Conservation (phyloP, 2,888 invertebrate genomes). For the Nomada lathburiana region DNA sequence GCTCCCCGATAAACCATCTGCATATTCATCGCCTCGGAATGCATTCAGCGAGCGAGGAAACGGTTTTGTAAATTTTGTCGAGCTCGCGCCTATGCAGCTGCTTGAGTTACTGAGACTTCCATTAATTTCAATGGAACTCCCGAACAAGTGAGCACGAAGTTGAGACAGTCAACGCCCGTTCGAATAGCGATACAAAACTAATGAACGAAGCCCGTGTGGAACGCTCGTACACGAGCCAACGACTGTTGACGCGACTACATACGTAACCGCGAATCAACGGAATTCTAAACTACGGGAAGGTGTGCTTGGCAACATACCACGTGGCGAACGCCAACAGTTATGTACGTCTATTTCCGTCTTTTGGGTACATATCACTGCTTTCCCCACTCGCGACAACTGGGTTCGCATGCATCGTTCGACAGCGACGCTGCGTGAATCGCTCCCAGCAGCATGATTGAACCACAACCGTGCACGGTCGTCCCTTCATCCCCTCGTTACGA, state of each 20-base stretch:
- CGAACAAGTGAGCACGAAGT: neutral
- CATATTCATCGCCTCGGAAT: neutral
- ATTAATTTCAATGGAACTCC: neutral
- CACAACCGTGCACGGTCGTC: neutral
- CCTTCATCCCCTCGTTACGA: conserved; percentile 27
- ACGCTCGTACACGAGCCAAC: neutral
- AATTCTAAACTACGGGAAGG: conserved; percentile 28
- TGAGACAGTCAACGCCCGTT: neutral
- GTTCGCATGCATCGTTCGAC: neutral
- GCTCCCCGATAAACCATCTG: neutral
- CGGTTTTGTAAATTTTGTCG: too few relatives aligned
- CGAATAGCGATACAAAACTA: neutral
- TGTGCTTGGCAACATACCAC: conserved; percentile 49
- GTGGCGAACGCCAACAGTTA: conserved; percentile 57
- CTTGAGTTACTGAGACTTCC: too few relatives aligned
- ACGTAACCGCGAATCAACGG: neutral
- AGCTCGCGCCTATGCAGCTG: too few relatives aligned
- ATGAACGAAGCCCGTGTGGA: neutral
- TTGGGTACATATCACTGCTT: conserved; percentile 28
- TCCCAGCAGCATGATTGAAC: conserved; percentile 8
- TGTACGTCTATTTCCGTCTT: conserved; percentile 66
- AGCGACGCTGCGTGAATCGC: neutral
- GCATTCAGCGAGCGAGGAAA: too few relatives aligned
- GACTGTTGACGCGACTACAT: neutral
- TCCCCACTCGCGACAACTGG: conserved; percentile 30